These are phyloP conservation scores for Lepidochitona cinerea DNA, from an alignment of 2,888 invertebrate genomes.

Conservation along the genomic window DNA sequence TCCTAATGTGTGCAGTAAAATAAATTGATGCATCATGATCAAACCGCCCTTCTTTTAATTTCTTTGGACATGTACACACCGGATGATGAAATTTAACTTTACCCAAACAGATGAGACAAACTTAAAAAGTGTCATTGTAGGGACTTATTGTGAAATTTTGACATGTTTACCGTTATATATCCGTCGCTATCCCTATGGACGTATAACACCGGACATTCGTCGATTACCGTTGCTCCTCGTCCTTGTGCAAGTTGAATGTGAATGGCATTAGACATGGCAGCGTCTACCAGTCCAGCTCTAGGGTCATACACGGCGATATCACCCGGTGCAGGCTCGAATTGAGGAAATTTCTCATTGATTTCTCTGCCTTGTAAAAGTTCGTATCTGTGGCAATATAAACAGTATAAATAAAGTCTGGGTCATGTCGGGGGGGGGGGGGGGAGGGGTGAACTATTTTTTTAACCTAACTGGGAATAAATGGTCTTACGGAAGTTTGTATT, in stretches of 20 bases:
- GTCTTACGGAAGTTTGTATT: constrained; percentile 51
- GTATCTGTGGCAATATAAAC: constrained; percentile 38
- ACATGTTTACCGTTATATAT: constrained; percentile 30
- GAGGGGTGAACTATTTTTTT: too few relatives aligned
- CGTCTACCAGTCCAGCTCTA: constrained; percentile 66
- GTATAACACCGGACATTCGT: constrained; percentile 56
- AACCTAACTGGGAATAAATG: too few relatives aligned
- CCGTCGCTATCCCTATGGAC: constrained; percentile 42
- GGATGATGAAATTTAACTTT: too few relatives aligned
- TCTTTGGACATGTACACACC: too few relatives aligned
- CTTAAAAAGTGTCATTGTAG: too few relatives aligned
- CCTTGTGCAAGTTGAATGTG: constrained; percentile 65
- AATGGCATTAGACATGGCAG: constrained; percentile 60
- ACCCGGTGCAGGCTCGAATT: constrained; percentile 49
- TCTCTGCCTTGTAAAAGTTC: constrained; percentile 44
- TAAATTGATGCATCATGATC: too few relatives aligned
- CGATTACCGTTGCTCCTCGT: constrained; percentile 59
- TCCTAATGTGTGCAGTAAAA: too few relatives aligned
- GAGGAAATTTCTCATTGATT: constrained; percentile 47
- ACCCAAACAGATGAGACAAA: too few relatives aligned
- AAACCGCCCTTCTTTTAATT: too few relatives aligned
- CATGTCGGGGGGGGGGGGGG: background rate
- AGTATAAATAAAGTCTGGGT: background rate
- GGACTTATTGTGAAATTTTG: background rate
- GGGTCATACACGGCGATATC: constrained; percentile 56